Conservation (phyloP, 2,113 vertebrate species). For the Microcebus lehilahytsara region DNA sequence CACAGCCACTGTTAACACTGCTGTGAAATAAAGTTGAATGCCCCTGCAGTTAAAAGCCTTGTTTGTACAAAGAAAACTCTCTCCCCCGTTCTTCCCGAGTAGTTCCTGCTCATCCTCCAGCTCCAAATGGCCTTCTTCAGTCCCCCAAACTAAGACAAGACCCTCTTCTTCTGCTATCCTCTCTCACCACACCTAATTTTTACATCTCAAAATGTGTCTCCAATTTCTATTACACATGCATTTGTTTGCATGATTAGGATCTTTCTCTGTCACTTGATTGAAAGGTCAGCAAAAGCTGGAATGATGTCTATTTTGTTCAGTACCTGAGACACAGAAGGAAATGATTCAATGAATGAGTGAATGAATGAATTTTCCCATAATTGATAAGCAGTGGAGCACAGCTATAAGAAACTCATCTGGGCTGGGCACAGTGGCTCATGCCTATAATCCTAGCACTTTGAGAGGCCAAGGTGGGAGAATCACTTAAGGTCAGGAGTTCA, state of each 20-base stretch:
- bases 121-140: not conserved
- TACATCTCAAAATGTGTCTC: not conserved
- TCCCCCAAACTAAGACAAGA: not conserved
- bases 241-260: not conserved
- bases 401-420: not conserved
- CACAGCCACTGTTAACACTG: not conserved
- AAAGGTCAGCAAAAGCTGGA: not conserved
- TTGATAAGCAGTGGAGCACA: not conserved
- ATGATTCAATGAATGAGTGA: not conserved
- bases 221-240: not conserved
- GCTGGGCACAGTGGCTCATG: too few relatives aligned
- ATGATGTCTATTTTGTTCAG: not conserved
- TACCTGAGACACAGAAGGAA: not conserved
- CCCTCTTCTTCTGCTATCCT: not conserved
- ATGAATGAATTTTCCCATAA: not conserved
- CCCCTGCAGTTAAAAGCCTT: not conserved
- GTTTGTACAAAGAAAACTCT: not conserved
- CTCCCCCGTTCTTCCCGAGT: not conserved
- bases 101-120: not conserved
- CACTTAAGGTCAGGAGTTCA: too few relatives aligned
- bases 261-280: not conserved
- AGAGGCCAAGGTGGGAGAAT: too few relatives aligned
- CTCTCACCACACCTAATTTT: not conserved
- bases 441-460: too few relatives aligned
- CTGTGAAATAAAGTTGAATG: not conserved